These are phyloP conservation scores for Stratiolaelaps scimitus DNA, from an alignment of 1,140 invertebrate genomes.

Conservation along the genomic window DNA sequence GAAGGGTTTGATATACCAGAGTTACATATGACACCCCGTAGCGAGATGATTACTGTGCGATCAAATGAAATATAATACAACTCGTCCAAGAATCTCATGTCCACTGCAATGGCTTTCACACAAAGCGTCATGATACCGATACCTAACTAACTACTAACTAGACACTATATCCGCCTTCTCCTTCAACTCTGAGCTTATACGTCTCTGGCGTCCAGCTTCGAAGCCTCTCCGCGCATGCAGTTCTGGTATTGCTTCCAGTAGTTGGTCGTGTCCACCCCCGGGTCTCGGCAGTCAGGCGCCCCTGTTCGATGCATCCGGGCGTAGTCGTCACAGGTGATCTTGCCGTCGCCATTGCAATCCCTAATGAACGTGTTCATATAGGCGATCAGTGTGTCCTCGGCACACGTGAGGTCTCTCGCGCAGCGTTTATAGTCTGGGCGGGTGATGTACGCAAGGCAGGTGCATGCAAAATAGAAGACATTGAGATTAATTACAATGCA, in stretches of 20 bases:
- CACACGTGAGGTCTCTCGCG: slow-evolving; percentile 57
- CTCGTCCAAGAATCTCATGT: too few relatives aligned
- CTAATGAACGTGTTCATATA: slow-evolving; percentile 65
- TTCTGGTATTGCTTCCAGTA: slow-evolving; percentile 33
- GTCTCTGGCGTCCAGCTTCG: background rate
- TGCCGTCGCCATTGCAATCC: slow-evolving; percentile 65
- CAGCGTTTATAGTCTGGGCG: slow-evolving; percentile 55
- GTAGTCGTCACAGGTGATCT: slow-evolving; percentile 65
- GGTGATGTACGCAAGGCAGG: too few relatives aligned
- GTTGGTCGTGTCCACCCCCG: slow-evolving; percentile 33
- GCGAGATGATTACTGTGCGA: too few relatives aligned
- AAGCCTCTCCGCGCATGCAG: slow-evolving; percentile 29
- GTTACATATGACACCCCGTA: too few relatives aligned
- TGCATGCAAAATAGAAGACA: too few relatives aligned
- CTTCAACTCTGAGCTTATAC: background rate
- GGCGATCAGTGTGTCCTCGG: slow-evolving; percentile 55
- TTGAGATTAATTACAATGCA: too few relatives aligned
- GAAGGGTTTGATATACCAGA: too few relatives aligned
- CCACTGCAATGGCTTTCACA: too few relatives aligned
- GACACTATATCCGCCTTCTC: too few relatives aligned
- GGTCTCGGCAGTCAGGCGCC: slow-evolving; percentile 31
- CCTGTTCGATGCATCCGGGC: slow-evolving; percentile 54
- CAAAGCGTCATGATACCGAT: too few relatives aligned
- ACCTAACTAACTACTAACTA: too few relatives aligned
- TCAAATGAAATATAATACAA: too few relatives aligned